Evolutionary conservation across 2,113 vertebrate genomes (phyloP).

Genomic region (Cnemophilus loriae): DNA sequence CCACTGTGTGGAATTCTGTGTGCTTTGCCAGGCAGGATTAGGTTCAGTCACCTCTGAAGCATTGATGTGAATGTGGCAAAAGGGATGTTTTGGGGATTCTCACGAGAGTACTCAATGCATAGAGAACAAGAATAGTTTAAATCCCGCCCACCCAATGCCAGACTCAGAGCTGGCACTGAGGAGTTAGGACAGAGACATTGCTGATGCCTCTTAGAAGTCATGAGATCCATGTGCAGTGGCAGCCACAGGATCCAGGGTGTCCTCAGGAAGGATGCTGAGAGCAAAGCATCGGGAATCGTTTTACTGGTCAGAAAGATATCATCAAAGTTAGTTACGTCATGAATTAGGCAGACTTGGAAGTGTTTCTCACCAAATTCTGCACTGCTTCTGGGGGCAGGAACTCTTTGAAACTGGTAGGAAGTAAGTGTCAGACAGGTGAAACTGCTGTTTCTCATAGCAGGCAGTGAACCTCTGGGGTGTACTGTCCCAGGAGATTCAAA

Average conservation of each 20-base stretch:
- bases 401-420: background rate
- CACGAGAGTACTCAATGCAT: background rate
- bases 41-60: background rate
- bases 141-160: background rate
- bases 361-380: background rate
- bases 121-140: background rate
- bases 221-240: background rate
- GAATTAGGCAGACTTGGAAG: background rate
- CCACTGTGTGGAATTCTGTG: background rate
- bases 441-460: background rate
- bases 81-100: background rate
- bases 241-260: background rate
- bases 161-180: background rate
- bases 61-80: accelerated
- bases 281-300: background rate
- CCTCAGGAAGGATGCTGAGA: background rate
- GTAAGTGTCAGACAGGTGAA: background rate
- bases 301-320: background rate
- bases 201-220: background rate
- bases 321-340: background rate
- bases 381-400: background rate
- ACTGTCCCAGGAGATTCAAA: background rate
- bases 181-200: background rate
- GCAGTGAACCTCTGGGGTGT: background rate
- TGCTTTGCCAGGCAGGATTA: background rate